phyloP scores from a whole-genome alignment of 2,888 invertebrate species.

The Cantharis rufa region DNA sequence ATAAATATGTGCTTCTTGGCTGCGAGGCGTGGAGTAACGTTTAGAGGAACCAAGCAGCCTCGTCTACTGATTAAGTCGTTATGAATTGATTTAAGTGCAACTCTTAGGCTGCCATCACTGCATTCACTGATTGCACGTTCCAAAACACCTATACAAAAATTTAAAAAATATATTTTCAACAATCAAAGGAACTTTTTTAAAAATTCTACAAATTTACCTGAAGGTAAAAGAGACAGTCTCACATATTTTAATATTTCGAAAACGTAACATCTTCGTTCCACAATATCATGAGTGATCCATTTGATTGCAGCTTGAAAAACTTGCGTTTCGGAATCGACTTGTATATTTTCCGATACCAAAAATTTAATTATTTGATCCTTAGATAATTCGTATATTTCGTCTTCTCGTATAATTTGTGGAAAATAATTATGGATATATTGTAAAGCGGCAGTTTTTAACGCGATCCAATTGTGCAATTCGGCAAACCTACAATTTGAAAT shows the following conservation, averaged over 20 bases:
- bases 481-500: slow-evolving; percentile 68
- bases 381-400: slow-evolving; percentile 84
- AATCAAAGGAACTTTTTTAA: too few relatives aligned
- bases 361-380: slow-evolving; percentile 76
- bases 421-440: slow-evolving; percentile 86
- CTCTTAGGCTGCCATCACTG: slow-evolving; percentile 76
- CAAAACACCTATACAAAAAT: slow-evolving; percentile 61
- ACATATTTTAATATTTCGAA: slow-evolving; percentile 85
- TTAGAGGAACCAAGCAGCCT: slow-evolving; percentile 75
- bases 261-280: slow-evolving; percentile 77
- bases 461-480: slow-evolving; percentile 82
- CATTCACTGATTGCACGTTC: slow-evolving; percentile 78
- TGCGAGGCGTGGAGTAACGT: slow-evolving; percentile 78
- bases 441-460: slow-evolving; percentile 76
- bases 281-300: slow-evolving; percentile 84
- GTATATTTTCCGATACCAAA: slow-evolving; percentile 82
- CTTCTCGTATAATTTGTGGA: slow-evolving; percentile 77
- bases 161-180: too few relatives aligned
- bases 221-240: slow-evolving; percentile 81
- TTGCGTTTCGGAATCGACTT: slow-evolving; percentile 88
- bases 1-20: slow-evolving; percentile 87
- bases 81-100: slow-evolving; percentile 76
- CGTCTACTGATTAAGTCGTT: slow-evolving; percentile 77
- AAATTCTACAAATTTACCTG: slow-evolving; percentile 46
- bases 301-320: slow-evolving; percentile 84